These are phyloP conservation scores for Melanotaenia duboulayi DNA, from an alignment of 2,113 vertebrate genomes.

Conservation along the genomic window DNA sequence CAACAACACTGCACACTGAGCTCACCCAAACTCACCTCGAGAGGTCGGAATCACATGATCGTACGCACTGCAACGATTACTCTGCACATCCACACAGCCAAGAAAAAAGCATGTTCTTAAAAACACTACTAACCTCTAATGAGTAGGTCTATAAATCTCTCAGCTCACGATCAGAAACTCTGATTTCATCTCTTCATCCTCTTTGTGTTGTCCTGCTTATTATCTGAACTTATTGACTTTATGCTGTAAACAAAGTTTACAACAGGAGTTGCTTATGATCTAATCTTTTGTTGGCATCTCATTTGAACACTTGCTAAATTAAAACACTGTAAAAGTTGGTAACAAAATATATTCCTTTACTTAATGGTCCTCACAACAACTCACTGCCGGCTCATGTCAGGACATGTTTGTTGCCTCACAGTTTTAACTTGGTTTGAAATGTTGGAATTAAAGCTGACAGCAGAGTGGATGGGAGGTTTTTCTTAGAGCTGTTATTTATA, in stretches of 20 bases:
- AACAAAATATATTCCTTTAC: no score
- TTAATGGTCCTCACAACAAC: not conserved
- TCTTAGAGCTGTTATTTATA: not conserved
- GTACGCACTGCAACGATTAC: slow-evolving; percentile 10
- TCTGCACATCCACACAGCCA: slow-evolving; percentile 3
- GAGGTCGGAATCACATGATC: slow-evolving; percentile 57
- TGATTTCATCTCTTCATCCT: no score
- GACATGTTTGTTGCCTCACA: not conserved
- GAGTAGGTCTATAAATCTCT: no score
- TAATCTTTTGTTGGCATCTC: no score
- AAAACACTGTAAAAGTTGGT: no score
- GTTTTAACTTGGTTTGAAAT: not conserved
- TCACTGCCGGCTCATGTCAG: not conserved
- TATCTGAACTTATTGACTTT: no score
- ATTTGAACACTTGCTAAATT: no score
- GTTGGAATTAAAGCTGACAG: slow-evolving; percentile 4
- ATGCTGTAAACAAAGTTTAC: no score
- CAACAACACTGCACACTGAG: slow-evolving; percentile 52
- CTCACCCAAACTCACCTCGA: slow-evolving; percentile 53
- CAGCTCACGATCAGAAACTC: no score
- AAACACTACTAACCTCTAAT: no score
- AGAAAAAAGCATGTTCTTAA: not conserved
- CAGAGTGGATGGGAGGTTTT: not conserved
- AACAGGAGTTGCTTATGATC: no score
- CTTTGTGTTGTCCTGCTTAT: no score